These are phyloP conservation scores for Caenorhabditis brenneri DNA, from an alignment of 1,140 invertebrate genomes.

Conservation along the genomic window DNA sequence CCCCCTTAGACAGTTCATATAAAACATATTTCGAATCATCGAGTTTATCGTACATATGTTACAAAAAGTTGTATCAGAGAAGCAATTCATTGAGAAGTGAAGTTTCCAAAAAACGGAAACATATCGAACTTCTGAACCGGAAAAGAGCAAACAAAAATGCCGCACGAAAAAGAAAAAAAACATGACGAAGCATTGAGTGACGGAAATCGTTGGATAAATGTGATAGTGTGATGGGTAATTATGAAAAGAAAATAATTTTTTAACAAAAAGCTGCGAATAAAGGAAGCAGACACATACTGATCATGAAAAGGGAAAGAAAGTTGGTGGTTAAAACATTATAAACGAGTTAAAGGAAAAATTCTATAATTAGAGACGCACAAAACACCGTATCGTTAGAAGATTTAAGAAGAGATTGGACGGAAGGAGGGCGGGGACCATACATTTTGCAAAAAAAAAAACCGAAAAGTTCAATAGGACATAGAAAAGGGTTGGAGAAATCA, in stretches of 20 bases:
- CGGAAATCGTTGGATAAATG: background rate
- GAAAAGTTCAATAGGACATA: background rate
- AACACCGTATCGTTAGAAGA: conserved; percentile 29
- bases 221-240: background rate
- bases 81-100: conserved; percentile 3
- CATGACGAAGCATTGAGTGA: background rate
- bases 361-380: background rate
- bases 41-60: background rate
- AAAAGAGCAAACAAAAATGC: conserved; percentile 6
- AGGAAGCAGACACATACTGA: background rate
- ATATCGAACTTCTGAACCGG: background rate
- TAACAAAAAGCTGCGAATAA: background rate
- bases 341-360: background rate
- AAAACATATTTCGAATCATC: background rate
- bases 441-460: background rate
- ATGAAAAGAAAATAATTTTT: background rate
- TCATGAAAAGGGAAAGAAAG: background rate
- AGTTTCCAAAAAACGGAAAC: conserved; percentile 12
- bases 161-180: background rate
- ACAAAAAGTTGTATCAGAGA: background rate
- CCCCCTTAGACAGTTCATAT: background rate
- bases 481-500: background rate
- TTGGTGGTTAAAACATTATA: background rate
- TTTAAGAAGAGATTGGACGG: background rate
- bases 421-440: background rate